Percentiles rank a stretch among this genome's conserved stretches.
Conservation (phyloP, 2,113 vertebrate genomes). For the Falco punctatus region DNA sequence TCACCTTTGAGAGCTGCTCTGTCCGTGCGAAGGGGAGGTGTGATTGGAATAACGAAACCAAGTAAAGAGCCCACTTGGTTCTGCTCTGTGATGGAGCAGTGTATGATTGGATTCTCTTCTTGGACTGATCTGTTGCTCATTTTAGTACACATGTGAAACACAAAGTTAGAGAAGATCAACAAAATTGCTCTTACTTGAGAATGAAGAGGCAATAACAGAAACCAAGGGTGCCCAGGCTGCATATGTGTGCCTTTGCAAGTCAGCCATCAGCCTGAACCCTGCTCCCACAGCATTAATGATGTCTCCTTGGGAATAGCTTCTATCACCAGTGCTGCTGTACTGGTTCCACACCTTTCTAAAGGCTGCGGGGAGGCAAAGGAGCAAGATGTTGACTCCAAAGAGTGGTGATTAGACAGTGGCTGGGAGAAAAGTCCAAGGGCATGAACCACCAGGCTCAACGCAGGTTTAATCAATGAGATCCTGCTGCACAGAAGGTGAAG, state of each 20-base stretch:
- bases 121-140: not conserved
- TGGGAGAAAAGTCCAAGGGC: not conserved
- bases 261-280: not conserved
- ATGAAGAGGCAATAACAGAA: not conserved
- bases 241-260: accelerated
- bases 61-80: not conserved
- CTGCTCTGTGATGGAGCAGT: not conserved
- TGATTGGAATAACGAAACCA: not conserved
- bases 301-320: not conserved
- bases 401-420: not conserved
- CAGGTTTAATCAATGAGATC: not conserved
- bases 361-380: not conserved
- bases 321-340: not conserved
- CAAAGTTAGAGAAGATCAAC: not conserved
- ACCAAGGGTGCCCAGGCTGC: not conserved
- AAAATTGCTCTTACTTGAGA: not conserved
- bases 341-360: not conserved
- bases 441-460: not conserved
- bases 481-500: not conserved
- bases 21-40: not conserved
- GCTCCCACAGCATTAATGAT: not conserved
- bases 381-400: not conserved
- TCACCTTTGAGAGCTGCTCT: not conserved
- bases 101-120: not conserved
- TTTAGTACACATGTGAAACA: not conserved